Evolutionary conservation across 2,797 vertebrate genomes (phyloP).

Genomic region (Sphenopsis melanotis): DNA sequence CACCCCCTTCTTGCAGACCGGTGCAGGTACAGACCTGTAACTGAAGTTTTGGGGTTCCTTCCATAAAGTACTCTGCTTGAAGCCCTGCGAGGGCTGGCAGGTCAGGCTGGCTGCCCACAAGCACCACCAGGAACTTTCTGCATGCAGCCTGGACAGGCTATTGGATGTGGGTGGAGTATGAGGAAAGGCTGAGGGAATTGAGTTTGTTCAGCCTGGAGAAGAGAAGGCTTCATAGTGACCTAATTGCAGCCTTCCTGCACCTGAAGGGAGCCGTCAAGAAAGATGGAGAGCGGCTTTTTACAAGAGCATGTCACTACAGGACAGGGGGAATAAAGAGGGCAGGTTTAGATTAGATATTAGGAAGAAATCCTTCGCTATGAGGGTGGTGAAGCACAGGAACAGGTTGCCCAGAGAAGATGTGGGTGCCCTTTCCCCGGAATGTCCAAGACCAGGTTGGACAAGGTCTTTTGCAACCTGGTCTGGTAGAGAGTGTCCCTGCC

Average conservation of each 20-base stretch:
- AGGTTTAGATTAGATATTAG: background rate
- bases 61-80: rapidly evolving
- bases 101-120: rapidly evolving
- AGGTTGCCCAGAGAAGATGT: background rate
- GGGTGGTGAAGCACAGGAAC: background rate
- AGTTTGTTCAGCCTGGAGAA: background rate
- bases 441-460: background rate
- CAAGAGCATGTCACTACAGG: no score
- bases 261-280: background rate
- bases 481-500: background rate
- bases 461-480: background rate
- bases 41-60: background rate
- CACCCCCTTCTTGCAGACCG: background rate
- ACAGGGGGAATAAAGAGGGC: background rate
- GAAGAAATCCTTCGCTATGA: background rate
- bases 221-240: background rate
- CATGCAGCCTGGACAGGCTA: rapidly evolving
- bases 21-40: background rate
- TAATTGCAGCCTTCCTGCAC: background rate
- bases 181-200: background rate
- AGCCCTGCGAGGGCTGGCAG: background rate
- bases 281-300: background rate
- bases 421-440: background rate
- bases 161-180: no score
- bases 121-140: background rate